Base-by-base conservation (phyloP, 2,797 vertebrate genomes). In the Neosilurus mollespiculum region DNA sequence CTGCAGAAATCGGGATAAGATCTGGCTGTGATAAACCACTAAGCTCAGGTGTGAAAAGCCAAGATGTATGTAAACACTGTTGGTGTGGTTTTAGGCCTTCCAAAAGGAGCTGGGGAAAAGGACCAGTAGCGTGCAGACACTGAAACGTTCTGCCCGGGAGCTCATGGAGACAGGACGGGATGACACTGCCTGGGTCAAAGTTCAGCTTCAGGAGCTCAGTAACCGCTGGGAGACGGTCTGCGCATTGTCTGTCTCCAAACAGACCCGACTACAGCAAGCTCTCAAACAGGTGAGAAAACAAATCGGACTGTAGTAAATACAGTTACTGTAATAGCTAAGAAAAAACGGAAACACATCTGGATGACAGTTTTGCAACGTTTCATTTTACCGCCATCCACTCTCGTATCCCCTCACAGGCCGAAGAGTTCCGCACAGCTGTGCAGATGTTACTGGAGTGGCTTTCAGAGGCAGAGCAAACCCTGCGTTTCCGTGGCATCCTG, bases 41-140 rank as follows among this genome's bases (percentile, higher is more conserved):
- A 43, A 43, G 43, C 4, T 43, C 43, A 43, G 43, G 43, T 43
- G 43, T 43, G 43, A 43, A 43, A 43, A 43, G 43, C 8, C 43
- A 43, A 43, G 43, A 43, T 43, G 75, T 1, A 43, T 30, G n/a
- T 9, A 37, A 64, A 24, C 7, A 65, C 24, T 26, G 37, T 72
- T 71, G 10, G 24, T 81, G 24, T n/a, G 72, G 37, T 22, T 30
- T 24, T 91, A 96, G 98, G 96, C 96, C 77, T 99, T 99, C 93
- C 98, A 99, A 87, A 99, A 99, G 82, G 98, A 99, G 88, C 91
- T 99, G 85, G 98, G 98, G 0, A 99, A 99, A 91, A 95, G 98
- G 86, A 99, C 98, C 0, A 91, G 96, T 87, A 99, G 95, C 0
- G 94, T 99, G 26, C 97, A 99, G 92, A 96, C 97, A 43, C 94